phyloP scores from a whole-genome alignment of 2,113 vertebrate species.

The Leptobrachium leishanense region DNA sequence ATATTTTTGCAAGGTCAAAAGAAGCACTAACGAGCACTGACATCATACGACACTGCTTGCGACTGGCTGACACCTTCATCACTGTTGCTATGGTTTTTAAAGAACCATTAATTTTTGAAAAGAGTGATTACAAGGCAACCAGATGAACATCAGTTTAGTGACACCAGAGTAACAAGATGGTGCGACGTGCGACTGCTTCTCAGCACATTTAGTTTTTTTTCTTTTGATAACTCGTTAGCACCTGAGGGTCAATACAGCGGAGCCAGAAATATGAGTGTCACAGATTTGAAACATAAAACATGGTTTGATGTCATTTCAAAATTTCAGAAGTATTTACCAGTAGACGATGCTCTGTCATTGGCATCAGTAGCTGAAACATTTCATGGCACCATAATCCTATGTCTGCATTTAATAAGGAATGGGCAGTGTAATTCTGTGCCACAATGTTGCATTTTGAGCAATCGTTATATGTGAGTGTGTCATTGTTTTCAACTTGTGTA shows the following conservation, averaged over 20 bases:
- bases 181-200: slow-evolving; percentile 53
- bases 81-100: slow-evolving; percentile 67
- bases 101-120: slow-evolving; percentile 73
- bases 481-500: too few relatives aligned
- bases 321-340: too few relatives aligned
- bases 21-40: slow-evolving; percentile 60
- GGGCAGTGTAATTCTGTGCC: too few relatives aligned
- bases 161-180: slow-evolving; percentile 57
- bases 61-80: slow-evolving; percentile 58
- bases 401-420: too few relatives aligned
- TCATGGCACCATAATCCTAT: too few relatives aligned
- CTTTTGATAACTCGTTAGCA: slow-evolving; percentile 49
- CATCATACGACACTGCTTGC: slow-evolving; percentile 63
- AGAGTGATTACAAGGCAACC: slow-evolving; percentile 69
- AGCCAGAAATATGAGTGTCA: too few relatives aligned
- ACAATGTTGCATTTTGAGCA: too few relatives aligned
- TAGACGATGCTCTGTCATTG: too few relatives aligned
- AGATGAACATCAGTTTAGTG: slow-evolving; percentile 66
- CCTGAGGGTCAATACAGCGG: neutral
- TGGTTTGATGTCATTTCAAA: too few relatives aligned
- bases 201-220: slow-evolving; percentile 58
- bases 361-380: too few relatives aligned
- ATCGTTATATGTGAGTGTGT: too few relatives aligned
- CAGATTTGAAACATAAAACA: too few relatives aligned
- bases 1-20: slow-evolving; percentile 67